Evolutionary conservation across 2,113 vertebrate species (phyloP).

Genomic region (Glaucidium brasilianum): DNA sequence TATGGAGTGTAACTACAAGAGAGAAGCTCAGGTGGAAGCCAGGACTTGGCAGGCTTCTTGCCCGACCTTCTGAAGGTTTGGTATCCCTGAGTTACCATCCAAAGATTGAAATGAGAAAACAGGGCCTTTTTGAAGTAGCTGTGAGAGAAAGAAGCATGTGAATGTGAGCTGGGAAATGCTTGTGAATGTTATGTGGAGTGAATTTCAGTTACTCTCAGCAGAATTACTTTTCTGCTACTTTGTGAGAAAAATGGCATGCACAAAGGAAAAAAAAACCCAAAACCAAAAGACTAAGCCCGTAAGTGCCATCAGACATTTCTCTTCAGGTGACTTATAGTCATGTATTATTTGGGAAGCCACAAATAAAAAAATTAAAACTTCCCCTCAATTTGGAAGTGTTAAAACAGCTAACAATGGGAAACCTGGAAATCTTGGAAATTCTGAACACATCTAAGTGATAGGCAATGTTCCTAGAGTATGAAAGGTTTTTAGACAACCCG

Average conservation of each 20-base stretch:
- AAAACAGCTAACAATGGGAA: not conserved
- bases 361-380: not conserved
- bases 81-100: not conserved
- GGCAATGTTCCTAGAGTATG: accelerated
- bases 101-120: not conserved
- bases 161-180: not conserved
- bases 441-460: not conserved
- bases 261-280: not conserved
- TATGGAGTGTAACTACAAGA: not conserved
- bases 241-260: not conserved
- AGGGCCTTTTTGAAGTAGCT: not conserved
- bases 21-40: not conserved
- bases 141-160: not conserved
- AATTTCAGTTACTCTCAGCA: not conserved
- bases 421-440: not conserved
- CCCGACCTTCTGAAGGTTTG: not conserved
- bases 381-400: not conserved
- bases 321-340: not conserved
- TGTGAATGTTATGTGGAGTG: not conserved
- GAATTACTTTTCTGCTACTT: not conserved
- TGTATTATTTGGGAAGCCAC: not conserved
- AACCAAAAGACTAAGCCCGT: accelerated
- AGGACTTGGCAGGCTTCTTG: not conserved
- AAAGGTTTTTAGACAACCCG: not conserved
- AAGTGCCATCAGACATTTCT: not conserved